phyloP scores from a whole-genome alignment of 2,888 invertebrate genomes.

The Plemyria rubiginata region DNA sequence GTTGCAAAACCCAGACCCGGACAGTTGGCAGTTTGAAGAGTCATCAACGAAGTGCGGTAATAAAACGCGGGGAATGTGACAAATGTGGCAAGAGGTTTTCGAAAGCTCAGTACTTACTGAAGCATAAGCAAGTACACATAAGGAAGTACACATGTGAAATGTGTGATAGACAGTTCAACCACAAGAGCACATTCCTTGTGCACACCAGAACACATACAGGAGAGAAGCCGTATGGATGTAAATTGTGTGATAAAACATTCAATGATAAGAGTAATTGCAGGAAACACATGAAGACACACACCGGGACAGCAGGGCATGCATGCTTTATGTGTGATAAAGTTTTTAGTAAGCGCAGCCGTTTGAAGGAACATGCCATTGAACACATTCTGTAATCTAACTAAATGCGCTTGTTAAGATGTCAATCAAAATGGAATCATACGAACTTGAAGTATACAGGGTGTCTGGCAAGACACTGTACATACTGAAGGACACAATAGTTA shows the following conservation, averaged over 20 bases:
- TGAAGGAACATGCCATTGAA: slow-evolving; percentile 1
- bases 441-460: too few species aligned
- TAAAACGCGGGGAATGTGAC: not conserved
- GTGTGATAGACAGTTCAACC: not conserved
- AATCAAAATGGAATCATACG: too few species aligned
- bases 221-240: slow-evolving; percentile 11
- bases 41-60: not conserved
- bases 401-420: too few species aligned
- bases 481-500: too few species aligned
- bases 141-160: not conserved
- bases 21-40: not conserved
- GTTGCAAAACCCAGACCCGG: not conserved
- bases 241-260: slow-evolving; percentile 6
- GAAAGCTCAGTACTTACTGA: not conserved
- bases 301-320: not conserved
- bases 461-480: too few species aligned
- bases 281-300: slow-evolving; percentile 16
- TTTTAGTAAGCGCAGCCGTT: not conserved
- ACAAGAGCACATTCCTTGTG: slow-evolving; percentile 1
- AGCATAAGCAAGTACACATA: not conserved
- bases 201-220: slow-evolving; percentile 14
- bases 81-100: not conserved
- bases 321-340: slow-evolving; percentile 3
- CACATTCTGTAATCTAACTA: slow-evolving; percentile 6
- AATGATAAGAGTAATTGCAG: slow-evolving; percentile 17